These are phyloP conservation scores for Pyrgilauda ruficollis DNA, from an alignment of 2,113 vertebrate species.

Conservation along the genomic window DNA sequence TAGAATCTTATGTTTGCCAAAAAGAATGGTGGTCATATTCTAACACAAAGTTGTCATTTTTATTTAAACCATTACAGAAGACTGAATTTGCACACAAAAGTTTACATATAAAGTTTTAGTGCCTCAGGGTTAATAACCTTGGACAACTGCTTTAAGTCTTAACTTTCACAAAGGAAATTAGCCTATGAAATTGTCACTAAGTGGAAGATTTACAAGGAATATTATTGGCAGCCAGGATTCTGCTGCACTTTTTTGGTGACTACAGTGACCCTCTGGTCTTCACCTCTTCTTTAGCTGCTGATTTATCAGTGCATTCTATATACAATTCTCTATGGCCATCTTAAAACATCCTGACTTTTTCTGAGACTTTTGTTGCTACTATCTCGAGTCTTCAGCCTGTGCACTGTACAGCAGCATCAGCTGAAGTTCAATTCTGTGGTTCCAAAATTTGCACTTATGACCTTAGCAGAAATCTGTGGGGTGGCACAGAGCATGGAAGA, in stretches of 20 bases:
- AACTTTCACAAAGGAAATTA: background rate
- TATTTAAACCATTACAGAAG: background rate
- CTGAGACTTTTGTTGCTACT: background rate
- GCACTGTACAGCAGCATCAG: background rate
- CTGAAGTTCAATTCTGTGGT: rapidly evolving
- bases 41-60: background rate
- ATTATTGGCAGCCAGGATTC: background rate
- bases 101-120: background rate
- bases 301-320: background rate
- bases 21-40: background rate
- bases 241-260: background rate
- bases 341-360: background rate
- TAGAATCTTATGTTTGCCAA: background rate
- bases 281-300: background rate
- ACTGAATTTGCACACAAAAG: background rate
- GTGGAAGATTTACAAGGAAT: background rate
- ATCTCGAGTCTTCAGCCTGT: background rate
- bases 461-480: rapidly evolving
- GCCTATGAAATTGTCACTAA: background rate
- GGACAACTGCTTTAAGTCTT: background rate
- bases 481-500: rapidly evolving
- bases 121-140: background rate
- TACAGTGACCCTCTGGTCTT: background rate
- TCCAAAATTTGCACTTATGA: background rate
- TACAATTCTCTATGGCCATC: background rate